Evolutionary conservation across 2,888 invertebrate genomes (phyloP).

Genomic region (Cephonodes hylas): DNA sequence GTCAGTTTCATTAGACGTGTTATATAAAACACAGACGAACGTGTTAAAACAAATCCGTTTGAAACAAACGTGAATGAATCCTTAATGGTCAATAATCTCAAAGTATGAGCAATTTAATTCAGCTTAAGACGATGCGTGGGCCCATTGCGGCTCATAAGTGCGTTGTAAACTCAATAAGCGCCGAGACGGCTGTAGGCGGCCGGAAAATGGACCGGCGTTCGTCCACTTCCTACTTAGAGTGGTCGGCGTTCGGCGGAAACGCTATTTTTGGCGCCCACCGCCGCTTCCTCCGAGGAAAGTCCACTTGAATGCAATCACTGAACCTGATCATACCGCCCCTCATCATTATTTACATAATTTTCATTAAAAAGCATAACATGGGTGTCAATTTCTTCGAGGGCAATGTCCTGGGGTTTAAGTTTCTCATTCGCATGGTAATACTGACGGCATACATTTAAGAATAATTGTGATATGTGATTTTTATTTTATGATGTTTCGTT

Average conservation of each 20-base stretch:
- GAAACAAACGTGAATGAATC: conserved; percentile 29
- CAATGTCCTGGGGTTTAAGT: too few species aligned
- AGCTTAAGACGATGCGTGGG: conserved; percentile 72
- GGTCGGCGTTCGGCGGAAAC: conserved; percentile 69
- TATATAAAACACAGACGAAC: conserved; percentile 3
- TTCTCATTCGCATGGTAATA: too few species aligned
- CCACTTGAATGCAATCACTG: conserved; percentile 56
- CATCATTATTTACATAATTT: conserved; percentile 18
- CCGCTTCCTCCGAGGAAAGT: conserved; percentile 77
- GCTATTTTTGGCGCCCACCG: conserved; percentile 79
- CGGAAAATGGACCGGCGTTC: conserved; percentile 71
- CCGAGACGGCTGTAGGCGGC: conserved; percentile 75
- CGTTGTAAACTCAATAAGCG: conserved; percentile 77
- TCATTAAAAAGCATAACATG: background rate
- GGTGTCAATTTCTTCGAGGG: background rate
- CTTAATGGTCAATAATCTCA: conserved; percentile 58
- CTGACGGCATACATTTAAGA: too few species aligned
- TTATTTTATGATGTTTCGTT: too few species aligned
- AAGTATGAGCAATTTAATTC: conserved; percentile 75
- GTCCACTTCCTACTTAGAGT: conserved; percentile 78
- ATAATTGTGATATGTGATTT: too few species aligned
- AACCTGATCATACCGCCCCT: conserved; percentile 33
- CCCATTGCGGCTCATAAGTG: conserved; percentile 71
- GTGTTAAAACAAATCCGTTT: background rate
- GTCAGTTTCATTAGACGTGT: background rate